A percentile compares a stretch with the other conserved stretches of the same genome.
phyloP scores from a whole-genome alignment of 1,140 invertebrate species.

The Berghia stephanieae region DNA sequence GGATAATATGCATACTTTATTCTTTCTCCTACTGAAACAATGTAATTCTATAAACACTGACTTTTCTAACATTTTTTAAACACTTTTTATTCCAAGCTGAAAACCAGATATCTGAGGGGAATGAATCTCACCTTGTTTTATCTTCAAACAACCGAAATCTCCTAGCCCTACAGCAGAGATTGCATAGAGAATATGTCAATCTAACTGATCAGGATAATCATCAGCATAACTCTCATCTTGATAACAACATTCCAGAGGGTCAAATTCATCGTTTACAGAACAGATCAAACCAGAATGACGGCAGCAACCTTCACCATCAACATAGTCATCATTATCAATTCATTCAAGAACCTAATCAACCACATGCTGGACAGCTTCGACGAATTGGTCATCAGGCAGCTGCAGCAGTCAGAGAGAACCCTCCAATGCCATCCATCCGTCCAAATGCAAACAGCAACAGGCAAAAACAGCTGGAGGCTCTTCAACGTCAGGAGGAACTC shows the following conservation, averaged over 20 bases:
- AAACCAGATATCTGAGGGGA: too few species aligned
- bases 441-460: conserved; percentile 68
- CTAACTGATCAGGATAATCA: conserved; percentile 13
- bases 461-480: conserved; percentile 72
- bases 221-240: background rate
- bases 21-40: too few species aligned
- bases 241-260: conserved; percentile 1
- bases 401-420: background rate
- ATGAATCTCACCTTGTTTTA: too few species aligned
- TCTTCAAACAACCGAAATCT: conserved; percentile 2
- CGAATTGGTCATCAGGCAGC: conserved; percentile 11
- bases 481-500: conserved; percentile 73
- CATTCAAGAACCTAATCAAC: background rate
- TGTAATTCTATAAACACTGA: too few species aligned
- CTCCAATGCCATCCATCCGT: conserved; percentile 58
- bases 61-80: too few species aligned
- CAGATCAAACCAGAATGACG: background rate
- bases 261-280: conserved; percentile 24
- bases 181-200: conserved; percentile 25
- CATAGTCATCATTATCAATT: conserved; percentile 33
- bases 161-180: conserved; percentile 20
- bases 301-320: conserved; percentile 17
- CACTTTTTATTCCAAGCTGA: too few species aligned
- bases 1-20: too few species aligned
- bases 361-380: background rate